These are phyloP conservation scores for Hetaerina americana DNA, from an alignment of 1,140 invertebrate genomes.

Conservation along the genomic window DNA sequence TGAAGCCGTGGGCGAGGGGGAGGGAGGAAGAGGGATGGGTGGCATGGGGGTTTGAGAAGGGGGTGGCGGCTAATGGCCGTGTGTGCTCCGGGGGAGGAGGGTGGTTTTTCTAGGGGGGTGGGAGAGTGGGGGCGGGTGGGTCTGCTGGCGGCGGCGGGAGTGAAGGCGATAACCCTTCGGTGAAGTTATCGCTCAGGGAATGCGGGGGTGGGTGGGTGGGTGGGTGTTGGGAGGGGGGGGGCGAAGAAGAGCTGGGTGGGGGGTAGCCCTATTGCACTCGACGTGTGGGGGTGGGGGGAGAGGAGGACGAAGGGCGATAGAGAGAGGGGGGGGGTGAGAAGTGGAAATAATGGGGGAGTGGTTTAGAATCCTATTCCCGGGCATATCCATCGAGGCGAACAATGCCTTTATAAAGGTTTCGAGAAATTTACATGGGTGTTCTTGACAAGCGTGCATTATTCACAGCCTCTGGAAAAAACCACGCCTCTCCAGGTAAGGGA, in stretches of 20 bases:
- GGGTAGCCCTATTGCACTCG: too few relatives aligned
- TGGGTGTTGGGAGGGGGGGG: neutral
- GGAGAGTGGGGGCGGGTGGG: neutral
- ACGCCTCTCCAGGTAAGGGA: too few relatives aligned
- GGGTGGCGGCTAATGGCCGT: neutral
- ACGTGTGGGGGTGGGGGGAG: neutral
- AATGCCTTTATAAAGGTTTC: neutral
- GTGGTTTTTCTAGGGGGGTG: neutral
- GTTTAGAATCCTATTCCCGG: neutral
- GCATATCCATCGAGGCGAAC: neutral
- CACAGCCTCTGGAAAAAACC: neutral
- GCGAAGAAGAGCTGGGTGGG: neutral
- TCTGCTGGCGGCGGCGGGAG: neutral
- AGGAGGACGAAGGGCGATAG: neutral
- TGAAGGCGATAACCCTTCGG: neutral
- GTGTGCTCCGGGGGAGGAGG: neutral
- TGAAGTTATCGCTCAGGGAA: neutral
- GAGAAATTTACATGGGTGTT: neutral
- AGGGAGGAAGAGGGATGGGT: too few relatives aligned
- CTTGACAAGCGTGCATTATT: neutral
- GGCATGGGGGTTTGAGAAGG: too few relatives aligned
- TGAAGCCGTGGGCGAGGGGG: too few relatives aligned
- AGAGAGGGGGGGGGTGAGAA: neutral
- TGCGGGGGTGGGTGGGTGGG: neutral
- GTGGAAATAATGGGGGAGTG: neutral